Base-by-base conservation (phyloP, 2,888 invertebrate genomes). In the Timandra comae region DNA sequence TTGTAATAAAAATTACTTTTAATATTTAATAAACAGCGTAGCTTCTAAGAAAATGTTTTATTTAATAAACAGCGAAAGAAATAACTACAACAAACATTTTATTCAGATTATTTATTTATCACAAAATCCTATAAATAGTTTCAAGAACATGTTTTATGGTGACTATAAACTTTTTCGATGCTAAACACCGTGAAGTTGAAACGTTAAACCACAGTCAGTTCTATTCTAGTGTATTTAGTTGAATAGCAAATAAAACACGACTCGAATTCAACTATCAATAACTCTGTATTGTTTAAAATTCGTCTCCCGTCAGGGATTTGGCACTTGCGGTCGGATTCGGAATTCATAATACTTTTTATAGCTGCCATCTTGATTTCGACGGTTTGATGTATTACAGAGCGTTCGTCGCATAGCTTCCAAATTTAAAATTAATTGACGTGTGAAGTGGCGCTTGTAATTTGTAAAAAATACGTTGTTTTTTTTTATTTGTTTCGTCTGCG, bases 311-410 rank as follows among this genome's bases (percentile, higher is more conserved):
- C 71, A 65, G 57, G 61, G 70, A 72, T 80, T 80, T 80, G 75
- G 73, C 80, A 81, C 74, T 70, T 68, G 54, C 47, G 56, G 52
- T 64, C 75, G 69, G 55, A 62, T 50, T 60, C 53, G 47, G 80
- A 79, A 82, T 79, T 64, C 64, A 64, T 75, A 72, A 77, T 68
- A 53, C 61, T 68, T 74, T 68, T 70, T 72, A 66, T 59, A 51
- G 51, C 51, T 38, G 54, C 56, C 59, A 55, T 60, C 61, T 65
- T 68, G 57, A 60, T 62, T 65, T 58, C 46, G 39, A 51, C 42
- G 47, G 48, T 57, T 62, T 63, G 56, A 62, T 60, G 52, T 56
- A 61, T 60, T 43, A 52, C 45, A 16, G 3, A 3, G 3, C 16
- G 16, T 1, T n/a, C 16, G 16, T 16, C 16, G 16, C 16, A 16